Evolutionary conservation across 2,113 vertebrate genomes (phyloP).

Genomic region (Nannobrachium achirus): DNA sequence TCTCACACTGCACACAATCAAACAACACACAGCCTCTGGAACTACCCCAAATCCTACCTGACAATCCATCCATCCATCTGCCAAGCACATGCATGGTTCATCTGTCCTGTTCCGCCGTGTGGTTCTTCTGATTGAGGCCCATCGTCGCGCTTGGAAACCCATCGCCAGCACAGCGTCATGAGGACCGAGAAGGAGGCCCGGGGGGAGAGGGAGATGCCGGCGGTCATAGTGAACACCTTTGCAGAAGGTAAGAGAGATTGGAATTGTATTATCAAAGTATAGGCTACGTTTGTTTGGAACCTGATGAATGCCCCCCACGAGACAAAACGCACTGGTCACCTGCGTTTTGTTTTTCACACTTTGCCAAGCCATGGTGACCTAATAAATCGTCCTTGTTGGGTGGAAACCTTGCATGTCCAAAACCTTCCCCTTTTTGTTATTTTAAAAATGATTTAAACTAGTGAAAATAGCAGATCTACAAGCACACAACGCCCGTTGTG

Average conservation of each 20-base stretch:
- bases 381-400: no score
- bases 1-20: slow-evolving; percentile 28
- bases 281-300: neutral
- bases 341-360: no score
- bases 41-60: neutral
- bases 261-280: neutral
- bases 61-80: neutral
- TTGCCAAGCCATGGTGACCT: no score
- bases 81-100: neutral
- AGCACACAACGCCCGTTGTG: no score
- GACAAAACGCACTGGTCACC: no score
- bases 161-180: slow-evolving; percentile 25
- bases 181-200: slow-evolving; percentile 51
- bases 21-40: neutral
- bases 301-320: no score
- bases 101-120: neutral
- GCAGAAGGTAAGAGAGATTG: slow-evolving; percentile 57
- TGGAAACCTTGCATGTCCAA: no score
- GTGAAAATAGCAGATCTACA: no score
- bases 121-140: neutral
- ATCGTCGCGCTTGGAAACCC: neutral
- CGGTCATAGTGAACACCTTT: slow-evolving; percentile 62
- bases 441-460: no score
- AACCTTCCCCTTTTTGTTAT: no score
- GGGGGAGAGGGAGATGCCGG: slow-evolving; percentile 48